These are phyloP conservation scores for Huso huso DNA, from an alignment of 2,797 vertebrate genomes.

Conservation along the genomic window DNA sequence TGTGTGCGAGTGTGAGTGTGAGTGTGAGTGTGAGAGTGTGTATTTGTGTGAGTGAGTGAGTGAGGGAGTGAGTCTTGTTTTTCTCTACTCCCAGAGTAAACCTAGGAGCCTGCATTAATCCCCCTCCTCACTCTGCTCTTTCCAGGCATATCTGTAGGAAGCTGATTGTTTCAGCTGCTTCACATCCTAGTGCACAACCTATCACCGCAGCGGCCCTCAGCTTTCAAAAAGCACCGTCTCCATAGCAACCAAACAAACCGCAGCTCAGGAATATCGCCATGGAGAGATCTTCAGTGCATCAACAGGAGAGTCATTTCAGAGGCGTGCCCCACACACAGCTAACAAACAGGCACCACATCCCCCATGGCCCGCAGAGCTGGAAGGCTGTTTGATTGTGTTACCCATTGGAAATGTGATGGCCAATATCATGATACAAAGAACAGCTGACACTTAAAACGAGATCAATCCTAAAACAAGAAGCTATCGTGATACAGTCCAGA, in stretches of 20 bases:
- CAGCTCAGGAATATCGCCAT: slow-evolving; percentile 13
- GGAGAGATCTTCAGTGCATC: slow-evolving; percentile 2
- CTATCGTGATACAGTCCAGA: too few relatives aligned
- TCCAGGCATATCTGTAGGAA: neutral
- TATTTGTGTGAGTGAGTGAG: too few relatives aligned
- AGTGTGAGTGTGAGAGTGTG: too few relatives aligned
- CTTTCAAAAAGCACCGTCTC: slow-evolving; percentile 6
- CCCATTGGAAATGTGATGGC: neutral
- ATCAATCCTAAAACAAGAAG: neutral
- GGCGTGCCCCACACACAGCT: too few relatives aligned
- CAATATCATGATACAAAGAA: neutral
- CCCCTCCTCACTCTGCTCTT: neutral
- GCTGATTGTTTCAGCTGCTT: neutral
- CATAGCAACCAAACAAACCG: slow-evolving; percentile 25
- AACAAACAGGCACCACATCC: slow-evolving; percentile 4
- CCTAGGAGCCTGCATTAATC: too few relatives aligned
- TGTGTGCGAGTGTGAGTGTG: too few relatives aligned
- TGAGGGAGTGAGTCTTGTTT: too few relatives aligned
- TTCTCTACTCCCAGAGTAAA: neutral
- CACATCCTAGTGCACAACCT: slow-evolving; percentile 3
- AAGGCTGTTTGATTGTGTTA: neutral
- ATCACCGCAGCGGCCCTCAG: neutral
- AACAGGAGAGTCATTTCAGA: neutral
- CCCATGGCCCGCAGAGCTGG: neutral
- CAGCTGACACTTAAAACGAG: neutral